These are phyloP conservation scores for Dicaeum eximium DNA, from an alignment of 2,113 vertebrate species.

Conservation along the genomic window DNA sequence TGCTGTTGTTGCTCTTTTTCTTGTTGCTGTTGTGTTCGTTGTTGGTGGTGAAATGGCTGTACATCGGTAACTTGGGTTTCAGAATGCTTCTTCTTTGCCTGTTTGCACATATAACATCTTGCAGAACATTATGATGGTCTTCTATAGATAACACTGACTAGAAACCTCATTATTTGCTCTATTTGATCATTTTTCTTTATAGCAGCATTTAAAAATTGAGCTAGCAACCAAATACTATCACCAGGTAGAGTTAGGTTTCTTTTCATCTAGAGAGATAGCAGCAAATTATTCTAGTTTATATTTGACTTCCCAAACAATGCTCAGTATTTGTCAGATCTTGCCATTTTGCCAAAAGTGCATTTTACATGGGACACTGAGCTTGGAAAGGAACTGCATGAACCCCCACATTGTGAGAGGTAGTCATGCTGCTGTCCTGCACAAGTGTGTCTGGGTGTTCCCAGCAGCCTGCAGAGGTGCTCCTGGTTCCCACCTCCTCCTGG, in stretches of 20 bases:
- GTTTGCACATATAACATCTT: background rate
- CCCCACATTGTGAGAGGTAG: accelerated
- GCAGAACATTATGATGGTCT: background rate
- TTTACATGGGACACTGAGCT: background rate
- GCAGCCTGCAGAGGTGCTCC: background rate
- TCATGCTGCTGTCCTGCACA: accelerated
- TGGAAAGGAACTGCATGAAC: accelerated
- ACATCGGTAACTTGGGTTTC: background rate
- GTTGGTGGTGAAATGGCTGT: background rate
- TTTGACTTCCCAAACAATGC: slow-evolving; percentile 43
- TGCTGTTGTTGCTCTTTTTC: background rate
- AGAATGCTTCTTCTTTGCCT: background rate
- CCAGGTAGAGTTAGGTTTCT: background rate
- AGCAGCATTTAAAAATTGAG: background rate
- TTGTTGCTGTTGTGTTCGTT: background rate
- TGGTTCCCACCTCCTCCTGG: accelerated
- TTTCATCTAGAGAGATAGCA: background rate
- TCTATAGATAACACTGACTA: background rate
- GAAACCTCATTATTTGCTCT: background rate
- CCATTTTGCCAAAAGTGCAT: background rate
- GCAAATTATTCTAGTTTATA: slow-evolving; percentile 33
- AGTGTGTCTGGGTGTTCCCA: background rate
- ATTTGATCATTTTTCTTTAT: background rate
- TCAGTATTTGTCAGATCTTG: slow-evolving; percentile 39
- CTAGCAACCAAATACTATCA: background rate